These are phyloP conservation scores for Acanthosepion esculentum DNA, from an alignment of 2,888 invertebrate species.

Conservation along the genomic window DNA sequence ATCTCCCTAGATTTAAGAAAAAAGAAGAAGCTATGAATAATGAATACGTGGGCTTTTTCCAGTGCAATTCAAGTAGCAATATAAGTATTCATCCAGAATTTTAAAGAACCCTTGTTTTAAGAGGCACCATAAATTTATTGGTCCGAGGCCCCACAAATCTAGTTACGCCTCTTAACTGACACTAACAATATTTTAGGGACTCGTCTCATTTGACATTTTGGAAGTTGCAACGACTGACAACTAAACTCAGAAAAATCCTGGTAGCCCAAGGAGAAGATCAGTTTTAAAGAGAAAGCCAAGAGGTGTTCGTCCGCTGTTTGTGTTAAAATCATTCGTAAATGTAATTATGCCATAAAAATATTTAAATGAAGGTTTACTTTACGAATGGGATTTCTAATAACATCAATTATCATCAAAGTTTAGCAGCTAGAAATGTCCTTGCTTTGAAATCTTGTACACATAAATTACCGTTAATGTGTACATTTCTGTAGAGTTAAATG, in stretches of 20 bases:
- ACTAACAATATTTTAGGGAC: not conserved
- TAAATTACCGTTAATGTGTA: not conserved
- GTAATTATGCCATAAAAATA: not conserved
- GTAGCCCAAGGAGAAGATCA: not conserved
- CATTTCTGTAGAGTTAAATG: not conserved
- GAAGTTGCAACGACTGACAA: not conserved
- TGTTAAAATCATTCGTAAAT: not conserved
- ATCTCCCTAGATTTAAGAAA: no score
- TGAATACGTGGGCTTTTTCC: no score
- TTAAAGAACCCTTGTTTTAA: not conserved
- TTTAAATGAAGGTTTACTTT: not conserved
- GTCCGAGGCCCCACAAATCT: not conserved
- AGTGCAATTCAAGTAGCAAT: no score
- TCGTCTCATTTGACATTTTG: not conserved
- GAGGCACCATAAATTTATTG: not conserved
- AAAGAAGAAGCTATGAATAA: no score
- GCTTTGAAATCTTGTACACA: not conserved
- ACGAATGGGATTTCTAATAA: not conserved
- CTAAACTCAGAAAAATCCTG: not conserved
- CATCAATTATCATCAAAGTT: not conserved
- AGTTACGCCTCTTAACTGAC: not conserved
- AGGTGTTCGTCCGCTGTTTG: not conserved
- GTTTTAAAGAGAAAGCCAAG: not conserved
- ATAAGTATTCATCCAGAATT: not conserved
- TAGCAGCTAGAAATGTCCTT: not conserved